phyloP scores from a whole-genome alignment of 1,140 invertebrate genomes.

The Drosophila nasuta region DNA sequence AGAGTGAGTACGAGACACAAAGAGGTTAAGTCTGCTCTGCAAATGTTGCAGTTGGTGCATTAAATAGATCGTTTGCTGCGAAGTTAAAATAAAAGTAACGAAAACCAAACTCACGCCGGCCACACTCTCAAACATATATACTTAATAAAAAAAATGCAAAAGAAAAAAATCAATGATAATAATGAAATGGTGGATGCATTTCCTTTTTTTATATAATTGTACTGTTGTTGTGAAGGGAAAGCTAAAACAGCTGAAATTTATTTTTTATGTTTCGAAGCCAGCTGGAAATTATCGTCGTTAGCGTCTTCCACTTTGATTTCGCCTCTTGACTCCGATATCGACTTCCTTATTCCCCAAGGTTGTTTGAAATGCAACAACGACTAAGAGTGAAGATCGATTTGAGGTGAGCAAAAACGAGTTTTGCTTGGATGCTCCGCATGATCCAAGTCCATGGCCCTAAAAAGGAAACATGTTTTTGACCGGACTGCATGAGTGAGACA shows the following conservation, averaged over 20 bases:
- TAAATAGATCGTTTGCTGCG: too few relatives aligned
- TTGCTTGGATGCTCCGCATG: conserved; percentile 49
- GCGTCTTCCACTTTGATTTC: conserved; percentile 35
- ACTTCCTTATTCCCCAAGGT: conserved; percentile 60
- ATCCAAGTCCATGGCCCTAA: conserved; percentile 57
- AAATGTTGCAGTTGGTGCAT: not conserved
- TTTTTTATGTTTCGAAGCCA: conserved; percentile 43
- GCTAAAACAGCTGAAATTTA: conserved; percentile 54
- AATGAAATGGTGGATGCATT: too few relatives aligned
- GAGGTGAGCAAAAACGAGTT: conserved; percentile 57
- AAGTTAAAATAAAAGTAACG: too few relatives aligned
- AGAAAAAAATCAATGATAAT: too few relatives aligned
- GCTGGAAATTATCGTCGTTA: conserved; percentile 57
- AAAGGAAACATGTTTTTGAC: conserved; percentile 75
- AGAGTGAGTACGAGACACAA: too few relatives aligned
- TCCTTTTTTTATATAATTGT: conserved; percentile 22
- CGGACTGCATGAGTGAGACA: conserved; percentile 29
- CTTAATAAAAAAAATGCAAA: too few relatives aligned
- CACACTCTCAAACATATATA: too few relatives aligned
- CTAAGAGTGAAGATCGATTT: not conserved
- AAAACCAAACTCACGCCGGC: too few relatives aligned
- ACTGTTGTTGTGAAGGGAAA: conserved; percentile 36
- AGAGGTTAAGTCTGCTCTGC: not conserved
- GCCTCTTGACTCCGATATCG: conserved; percentile 12
- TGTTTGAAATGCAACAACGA: conserved; percentile 56